Percentiles rank a stretch among this genome's conserved stretches.
These are phyloP conservation scores for Sinocyclocheilus grahami DNA, from an alignment of 2,113 vertebrate species.

Conservation along the genomic window DNA sequence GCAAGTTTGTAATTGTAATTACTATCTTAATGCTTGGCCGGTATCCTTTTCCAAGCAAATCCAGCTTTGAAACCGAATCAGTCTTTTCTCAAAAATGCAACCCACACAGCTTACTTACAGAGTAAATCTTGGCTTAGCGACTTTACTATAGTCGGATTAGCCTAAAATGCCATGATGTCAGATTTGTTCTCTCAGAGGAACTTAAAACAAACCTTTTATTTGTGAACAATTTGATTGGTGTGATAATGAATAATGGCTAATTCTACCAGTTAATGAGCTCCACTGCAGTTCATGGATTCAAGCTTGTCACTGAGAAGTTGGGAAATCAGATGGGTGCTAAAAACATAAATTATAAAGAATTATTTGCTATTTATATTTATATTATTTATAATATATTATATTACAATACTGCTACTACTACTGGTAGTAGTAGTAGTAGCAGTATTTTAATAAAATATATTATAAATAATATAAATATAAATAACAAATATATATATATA, in stretches of 20 bases:
- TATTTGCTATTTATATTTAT: too few species aligned
- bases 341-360: background rate
- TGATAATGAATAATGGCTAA: slow-evolving; percentile 43
- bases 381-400: background rate
- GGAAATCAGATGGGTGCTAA: background rate
- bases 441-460: too few species aligned
- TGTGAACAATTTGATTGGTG: slow-evolving; percentile 41
- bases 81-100: background rate
- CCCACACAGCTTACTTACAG: background rate
- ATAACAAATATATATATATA: too few species aligned
- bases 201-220: background rate
- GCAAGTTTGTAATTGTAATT: slow-evolving; percentile 9
- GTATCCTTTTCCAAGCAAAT: background rate
- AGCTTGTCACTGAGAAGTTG: background rate
- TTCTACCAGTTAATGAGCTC: slow-evolving; percentile 42
- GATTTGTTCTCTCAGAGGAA: background rate
- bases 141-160: slow-evolving; percentile 20
- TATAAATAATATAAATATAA: too few species aligned
- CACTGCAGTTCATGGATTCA: slow-evolving; percentile 6
- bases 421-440: too few species aligned
- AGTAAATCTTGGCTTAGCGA: slow-evolving; percentile 12
- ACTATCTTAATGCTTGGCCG: slow-evolving; percentile 11
- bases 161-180: slow-evolving; percentile 17
- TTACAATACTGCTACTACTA: background rate
- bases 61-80: background rate